A percentile compares a stretch with the other conserved stretches of the same genome.
Conservation (phyloP, 2,888 invertebrate genomes). For the Prenolepis imparis region DNA sequence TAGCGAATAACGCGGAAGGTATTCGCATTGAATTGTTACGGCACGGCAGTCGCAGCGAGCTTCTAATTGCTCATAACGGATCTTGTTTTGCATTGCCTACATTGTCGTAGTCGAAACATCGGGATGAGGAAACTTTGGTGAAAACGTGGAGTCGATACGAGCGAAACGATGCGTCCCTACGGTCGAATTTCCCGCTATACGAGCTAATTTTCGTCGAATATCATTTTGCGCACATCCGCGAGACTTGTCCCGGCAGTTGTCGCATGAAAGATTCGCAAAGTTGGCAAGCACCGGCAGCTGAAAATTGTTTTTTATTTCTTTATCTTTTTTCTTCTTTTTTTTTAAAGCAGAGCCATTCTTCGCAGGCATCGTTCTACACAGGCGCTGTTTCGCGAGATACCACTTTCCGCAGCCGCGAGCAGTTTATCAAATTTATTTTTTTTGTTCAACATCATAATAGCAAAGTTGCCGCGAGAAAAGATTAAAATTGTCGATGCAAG, state of each 20-base stretch:
- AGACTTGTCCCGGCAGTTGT: conserved; percentile 17
- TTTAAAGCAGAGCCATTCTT: neutral
- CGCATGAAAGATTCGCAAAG: conserved; percentile 21
- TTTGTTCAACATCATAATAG: conserved; percentile 20
- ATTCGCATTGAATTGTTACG: conserved; percentile 44
- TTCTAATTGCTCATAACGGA: conserved; percentile 53
- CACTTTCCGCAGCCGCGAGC: conserved; percentile 14
- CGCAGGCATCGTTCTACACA: conserved; percentile 38
- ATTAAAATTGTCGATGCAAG: neutral
- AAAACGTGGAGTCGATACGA: conserved; percentile 27
- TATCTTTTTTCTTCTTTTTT: neutral
- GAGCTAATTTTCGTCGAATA: conserved; percentile 35
- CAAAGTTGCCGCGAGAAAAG: neutral
- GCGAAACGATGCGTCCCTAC: neutral
- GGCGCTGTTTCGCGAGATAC: conserved; percentile 2
- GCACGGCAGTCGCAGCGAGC: neutral
- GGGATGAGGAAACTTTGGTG: conserved; percentile 36
- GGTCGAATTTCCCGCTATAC: conserved; percentile 29
- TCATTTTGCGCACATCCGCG: conserved; percentile 1
- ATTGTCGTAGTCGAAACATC: conserved; percentile 14
- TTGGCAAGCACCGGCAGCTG: conserved; percentile 15
- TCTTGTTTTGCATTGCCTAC: conserved; percentile 33
- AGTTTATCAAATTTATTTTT: neutral
- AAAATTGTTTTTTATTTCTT: neutral
- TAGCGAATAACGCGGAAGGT: conserved; percentile 11